phyloP scores from a whole-genome alignment of 2,888 invertebrate genomes.

The Brachycybe producta region DNA sequence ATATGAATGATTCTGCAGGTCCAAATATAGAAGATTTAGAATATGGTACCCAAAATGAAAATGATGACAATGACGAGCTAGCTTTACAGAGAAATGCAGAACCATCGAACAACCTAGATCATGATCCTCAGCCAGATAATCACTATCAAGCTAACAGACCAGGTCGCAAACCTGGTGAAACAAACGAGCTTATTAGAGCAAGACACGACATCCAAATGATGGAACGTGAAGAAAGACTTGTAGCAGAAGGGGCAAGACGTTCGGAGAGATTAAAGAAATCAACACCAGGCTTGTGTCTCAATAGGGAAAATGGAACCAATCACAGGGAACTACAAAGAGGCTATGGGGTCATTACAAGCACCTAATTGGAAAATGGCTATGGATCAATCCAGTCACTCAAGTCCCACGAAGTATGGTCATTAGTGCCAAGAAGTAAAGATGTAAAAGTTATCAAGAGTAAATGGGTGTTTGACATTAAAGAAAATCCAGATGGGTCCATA shows the following conservation, averaged over 20 bases:
- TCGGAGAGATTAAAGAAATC: neutral
- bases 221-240: neutral
- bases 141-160: too few species aligned
- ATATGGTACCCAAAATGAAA: neutral
- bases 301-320: neutral
- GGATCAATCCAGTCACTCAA: conserved; percentile 19
- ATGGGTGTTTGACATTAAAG: conserved; percentile 19
- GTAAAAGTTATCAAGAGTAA: conserved; percentile 13
- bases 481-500: too few species aligned
- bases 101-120: neutral
- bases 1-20: neutral
- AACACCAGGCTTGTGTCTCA: neutral
- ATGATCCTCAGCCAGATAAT: neutral
- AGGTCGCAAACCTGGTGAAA: too few species aligned
- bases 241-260: neutral
- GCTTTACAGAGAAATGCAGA: neutral
- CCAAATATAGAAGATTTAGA: neutral
- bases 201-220: neutral
- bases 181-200: neutral
- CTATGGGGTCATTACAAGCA: conserved; percentile 11
- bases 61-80: neutral
- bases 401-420: too few species aligned
- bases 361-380: conserved; percentile 17
- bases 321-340: conserved; percentile 6
- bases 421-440: conserved; percentile 11